These are phyloP conservation scores for Xylota segnis DNA, from an alignment of 2,888 invertebrate genomes.

Conservation along the genomic window DNA sequence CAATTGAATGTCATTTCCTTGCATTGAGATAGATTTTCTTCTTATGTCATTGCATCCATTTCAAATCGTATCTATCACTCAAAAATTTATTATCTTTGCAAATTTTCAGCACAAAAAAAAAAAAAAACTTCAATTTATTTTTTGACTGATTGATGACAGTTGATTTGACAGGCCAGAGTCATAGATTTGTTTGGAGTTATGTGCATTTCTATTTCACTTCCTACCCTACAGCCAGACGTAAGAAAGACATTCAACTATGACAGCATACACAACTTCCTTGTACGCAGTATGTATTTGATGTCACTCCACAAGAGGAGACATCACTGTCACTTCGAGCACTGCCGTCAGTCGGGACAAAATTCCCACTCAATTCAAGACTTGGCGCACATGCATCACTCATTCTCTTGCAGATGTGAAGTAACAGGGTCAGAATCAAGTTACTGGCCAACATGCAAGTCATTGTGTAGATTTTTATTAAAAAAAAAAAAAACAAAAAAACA, in stretches of 20 bases:
- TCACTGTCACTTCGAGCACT: conserved; percentile 58
- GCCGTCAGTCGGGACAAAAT: conserved; percentile 30
- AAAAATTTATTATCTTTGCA: conserved; percentile 41
- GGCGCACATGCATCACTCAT: conserved; percentile 60
- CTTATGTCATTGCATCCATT: conserved; percentile 32
- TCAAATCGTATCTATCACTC: conserved; percentile 42
- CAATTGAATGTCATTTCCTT: conserved; percentile 35
- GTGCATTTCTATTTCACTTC: conserved; percentile 51
- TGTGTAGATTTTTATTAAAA: conserved; percentile 16
- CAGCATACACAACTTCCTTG: conserved; percentile 66
- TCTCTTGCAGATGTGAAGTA: conserved; percentile 24
- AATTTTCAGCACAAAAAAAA: conserved; percentile 6
- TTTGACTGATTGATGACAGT: conserved; percentile 75
- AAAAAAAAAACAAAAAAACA: not conserved
- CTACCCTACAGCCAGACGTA: conserved; percentile 18
- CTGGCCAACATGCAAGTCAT: conserved; percentile 21
- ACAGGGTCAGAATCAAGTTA: conserved; percentile 70
- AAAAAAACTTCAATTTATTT: conserved; percentile 42
- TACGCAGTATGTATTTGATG: conserved; percentile 61
- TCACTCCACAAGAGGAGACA: conserved; percentile 54
- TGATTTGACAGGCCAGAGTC: conserved; percentile 64
- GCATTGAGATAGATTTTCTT: conserved; percentile 16
- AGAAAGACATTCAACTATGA: conserved; percentile 44
- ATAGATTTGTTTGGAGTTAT: conserved; percentile 26
- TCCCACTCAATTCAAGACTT: conserved; percentile 63